Percentiles rank a stretch among this genome's conserved stretches.
phyloP scores from a whole-genome alignment of 30 jellyfish, hydroid and myxozoan species.

The Cassiopea andromeda region DNA sequence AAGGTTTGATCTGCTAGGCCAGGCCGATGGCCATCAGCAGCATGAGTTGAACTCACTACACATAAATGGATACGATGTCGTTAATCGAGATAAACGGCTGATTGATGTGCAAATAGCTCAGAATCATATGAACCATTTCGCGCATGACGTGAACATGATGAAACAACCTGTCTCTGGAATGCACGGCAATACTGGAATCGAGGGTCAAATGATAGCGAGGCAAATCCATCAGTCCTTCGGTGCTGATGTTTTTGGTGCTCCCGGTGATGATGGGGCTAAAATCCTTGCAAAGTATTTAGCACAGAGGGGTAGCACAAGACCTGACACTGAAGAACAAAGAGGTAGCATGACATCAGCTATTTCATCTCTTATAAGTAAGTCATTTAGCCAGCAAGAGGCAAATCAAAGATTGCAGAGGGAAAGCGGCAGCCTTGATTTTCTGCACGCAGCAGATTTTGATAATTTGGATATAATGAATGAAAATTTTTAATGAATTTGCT shows the following conservation, averaged over 20 bases:
- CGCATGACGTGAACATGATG: conserved; percentile 10
- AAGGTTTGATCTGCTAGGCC: conserved; percentile 28
- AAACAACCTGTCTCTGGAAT: conserved; percentile 3
- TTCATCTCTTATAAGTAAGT: conserved; percentile 56
- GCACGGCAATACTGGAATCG: conserved; percentile 26
- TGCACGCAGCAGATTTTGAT: conserved; percentile 45
- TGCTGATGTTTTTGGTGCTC: conserved; percentile 69
- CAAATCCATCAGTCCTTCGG: conserved; percentile 76
- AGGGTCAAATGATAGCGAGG: conserved; percentile 59
- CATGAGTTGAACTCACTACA: conserved; percentile 2
- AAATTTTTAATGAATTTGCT: conserved; percentile 13
- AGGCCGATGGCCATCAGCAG: conserved; percentile 3
- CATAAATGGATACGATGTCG: conserved; percentile 7
- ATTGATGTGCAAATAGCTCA: background rate
- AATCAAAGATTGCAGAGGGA: conserved; percentile 45
- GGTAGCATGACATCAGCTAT: conserved; percentile 68
- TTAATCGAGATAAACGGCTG: conserved; percentile 5
- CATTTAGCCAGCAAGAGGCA: conserved; percentile 71
- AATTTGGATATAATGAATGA: conserved; percentile 67
- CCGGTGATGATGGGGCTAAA: conserved; percentile 71
- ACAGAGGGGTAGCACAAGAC: conserved; percentile 66
- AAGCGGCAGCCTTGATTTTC: conserved; percentile 33
- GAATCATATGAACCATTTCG: background rate
- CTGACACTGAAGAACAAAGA: conserved; percentile 41
- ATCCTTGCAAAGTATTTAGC: conserved; percentile 69